Base-by-base conservation (phyloP, 2,113 vertebrate species). In the Atractosteus spatula region DNA sequence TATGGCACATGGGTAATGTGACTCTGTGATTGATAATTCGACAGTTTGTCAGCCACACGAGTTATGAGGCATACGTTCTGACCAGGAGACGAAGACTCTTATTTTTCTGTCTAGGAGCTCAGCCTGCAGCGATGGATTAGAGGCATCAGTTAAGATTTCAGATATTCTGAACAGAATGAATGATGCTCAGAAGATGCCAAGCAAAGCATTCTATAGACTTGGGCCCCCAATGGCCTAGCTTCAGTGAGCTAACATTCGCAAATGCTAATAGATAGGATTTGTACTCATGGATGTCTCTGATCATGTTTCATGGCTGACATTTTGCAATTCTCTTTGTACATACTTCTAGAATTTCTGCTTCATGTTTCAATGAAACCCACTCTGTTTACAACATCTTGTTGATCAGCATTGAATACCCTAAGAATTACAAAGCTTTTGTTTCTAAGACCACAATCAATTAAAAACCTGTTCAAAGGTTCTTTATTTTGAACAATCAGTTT, bases 361-460 rank as follows among this genome's bases (percentile, higher is more conserved):
- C 70, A 70, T 80, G 75, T 69, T 76, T 73, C 63, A 62, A 56
- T 80, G 80, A 86, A 87, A 85, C 82, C 80, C 84, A 88, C 88
- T 86, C 85, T 42, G 66, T 71, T 63, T 73, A 72, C 72, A 73
- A 3, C 16, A 73, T 74, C 75, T 75, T 68, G 70, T 71, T 77
- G 41, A 63, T 57, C 17, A 77, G 79, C 80, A 77, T 81, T 84
- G 82, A 75, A 82, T 85, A 72, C 70, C 79, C 82, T 88, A 87
- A 29, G 29, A 29, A 89, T 89, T 89, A 85, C 84, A 87, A 89
- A 86, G 88, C 87, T 86, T 83, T 81, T 76, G 72, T 72, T 67
- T 79, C 72, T 82, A 75, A 85, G 83, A 84, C 81, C 66, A 73
- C 80, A 78, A 85, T 82, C 81, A 70, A 69, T 74, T 77, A 82